Evolutionary conservation across 2,797 vertebrate genomes (phyloP), one percentile per base, ranked within the genome.

Genomic region (Benthosema pterotum): DNA sequence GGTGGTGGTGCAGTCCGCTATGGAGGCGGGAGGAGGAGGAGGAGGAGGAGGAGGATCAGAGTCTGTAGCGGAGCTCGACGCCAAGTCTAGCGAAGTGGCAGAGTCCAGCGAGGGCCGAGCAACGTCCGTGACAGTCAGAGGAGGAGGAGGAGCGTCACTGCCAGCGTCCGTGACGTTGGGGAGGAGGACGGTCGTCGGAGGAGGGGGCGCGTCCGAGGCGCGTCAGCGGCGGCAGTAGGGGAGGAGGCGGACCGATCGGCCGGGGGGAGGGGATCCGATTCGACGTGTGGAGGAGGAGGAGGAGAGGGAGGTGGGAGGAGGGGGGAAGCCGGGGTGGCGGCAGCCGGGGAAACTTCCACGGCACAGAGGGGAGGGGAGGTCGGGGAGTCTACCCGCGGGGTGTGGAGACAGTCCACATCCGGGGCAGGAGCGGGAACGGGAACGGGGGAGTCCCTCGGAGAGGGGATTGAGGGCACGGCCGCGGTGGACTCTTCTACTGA

Each of bases 161-260:
- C 50, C 75, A 74, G 87, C 85, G 80, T 88, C 83, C 75, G 87
- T 87, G 69, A 88, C 69, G n/a, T n/a, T n/a, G 0, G 87, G 89
- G 61, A 87, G 80, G 42, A 83, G 61, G 59, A 69, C n/a, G n/a
- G n/a, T n/a, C n/a, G n/a, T 38, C 13, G 74, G 65, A 69, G 64
- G 25, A 0, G 42, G 47, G n/a, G n/a, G n/a, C n/a, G n/a, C n/a
- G 52, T 11, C n/a, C n/a, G n/a, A 22, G 69, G 11, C 43, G 48
- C 15, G 49, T 16, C 46, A 57, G 65, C 67, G 52, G 58, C 45
- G 50, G 73, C 69, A 53, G n/a, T 18, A 55, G 48, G 22, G 5
- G 71, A 60, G 25, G 55, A 54, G 52, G 59, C 42, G 66, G 67
- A 47, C 4, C 71, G 62, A 65, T 77, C 77, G 47, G 5, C 69